Base-by-base conservation (phyloP, 2,888 invertebrate species). In the Germaria angustata region DNA sequence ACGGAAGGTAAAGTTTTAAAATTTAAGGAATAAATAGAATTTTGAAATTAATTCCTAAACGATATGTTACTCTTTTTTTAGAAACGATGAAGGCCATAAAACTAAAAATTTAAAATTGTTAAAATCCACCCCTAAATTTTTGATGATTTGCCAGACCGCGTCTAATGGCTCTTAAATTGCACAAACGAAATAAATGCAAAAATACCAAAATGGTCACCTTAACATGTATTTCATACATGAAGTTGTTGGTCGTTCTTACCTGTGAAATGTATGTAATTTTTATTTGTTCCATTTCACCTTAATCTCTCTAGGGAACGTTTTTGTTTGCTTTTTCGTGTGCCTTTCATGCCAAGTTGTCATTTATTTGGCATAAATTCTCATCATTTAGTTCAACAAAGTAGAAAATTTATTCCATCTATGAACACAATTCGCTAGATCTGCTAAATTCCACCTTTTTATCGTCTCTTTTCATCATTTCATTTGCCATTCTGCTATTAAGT, bases 321-420 rank as follows among this genome's bases (percentile, higher is more conserved):
- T 20, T 41, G 2, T 36, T 53, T 59, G 8, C 51, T n/a, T 24
- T 44, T 68, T 34, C 32, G 8, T 53, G 39, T 53, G 22, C 36
- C 59, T 71, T 71, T 75, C 73, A 59, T 82, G 78, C 73, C 59
- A 44, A 66, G 57, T 78, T 78, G 69, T 71, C 78, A 69, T 78
- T 78, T 75, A 75, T 78, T 82, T 71, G 66, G 46, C 69, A 82
- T 82, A 73, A 81, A 81, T 57, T 78, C 68, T 63, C 71, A 77
- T 73, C 66, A 61, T 69, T 77, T 69, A 57, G 78, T 55, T 81
- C 63, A 73, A 81, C 81, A 78, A 75, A 59, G 69, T 75, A 71
- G 78, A 78, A 81, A 73, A 75, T 78, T n/a, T 78, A 78, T 82
- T 78, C 51, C 57, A 69, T 59, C n/a, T 20, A 61, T 51, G 28